Evolutionary conservation across 2,888 invertebrate species (phyloP), one percentile per base, ranked within the genome.

Genomic region (Sarcophaga carnaria): DNA sequence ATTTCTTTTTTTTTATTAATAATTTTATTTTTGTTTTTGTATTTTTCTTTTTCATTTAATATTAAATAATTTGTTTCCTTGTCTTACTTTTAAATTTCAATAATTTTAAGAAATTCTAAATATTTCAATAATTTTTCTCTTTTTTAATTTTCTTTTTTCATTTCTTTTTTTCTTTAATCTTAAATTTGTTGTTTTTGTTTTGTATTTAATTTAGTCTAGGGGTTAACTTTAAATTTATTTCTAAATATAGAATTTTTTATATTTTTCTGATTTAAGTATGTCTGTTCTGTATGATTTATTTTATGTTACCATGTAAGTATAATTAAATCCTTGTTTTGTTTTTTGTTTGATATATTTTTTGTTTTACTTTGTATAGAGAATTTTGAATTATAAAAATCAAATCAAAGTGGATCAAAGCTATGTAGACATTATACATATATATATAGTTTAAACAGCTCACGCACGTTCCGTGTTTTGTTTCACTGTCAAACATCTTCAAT

Each of bases 61-160:
- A 83, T 83, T 86, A 84, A 84, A 86, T 86, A 86, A 72, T 86
- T 67, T 66, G n/a, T 59, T 64, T 72, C n/a, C 25, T 67, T 63
- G 71, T 49, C 62, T 64, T 79, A 63, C 47, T 63, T 71, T 63
- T 71, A 45, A 14, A 17, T 76, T 77, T 72, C n/a, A 69, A 69
- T 63, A 63, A 62, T 75, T 84, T 83, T 75, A 54, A 75, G 83
- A 80, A 84, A 84, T 84, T 70, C 79, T 84, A 79, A 84, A 75
- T 84, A 80, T 84, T 78, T 84, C 20, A 47, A 83, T 79, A 70
- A 59, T 63, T 75, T 76, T 75, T 62, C 47, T 49, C 20, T 60
- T 77, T 60, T 77, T 47, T 17, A 37, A 37, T 67, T 69, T 70
- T 78, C 45, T 60, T 62, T 45, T 69, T 80, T 70, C 54, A 80